A percentile compares a stretch with the other conserved stretches of the same genome.
Conservation (phyloP, 2,888 invertebrate species). For the Bellardia pandia region DNA sequence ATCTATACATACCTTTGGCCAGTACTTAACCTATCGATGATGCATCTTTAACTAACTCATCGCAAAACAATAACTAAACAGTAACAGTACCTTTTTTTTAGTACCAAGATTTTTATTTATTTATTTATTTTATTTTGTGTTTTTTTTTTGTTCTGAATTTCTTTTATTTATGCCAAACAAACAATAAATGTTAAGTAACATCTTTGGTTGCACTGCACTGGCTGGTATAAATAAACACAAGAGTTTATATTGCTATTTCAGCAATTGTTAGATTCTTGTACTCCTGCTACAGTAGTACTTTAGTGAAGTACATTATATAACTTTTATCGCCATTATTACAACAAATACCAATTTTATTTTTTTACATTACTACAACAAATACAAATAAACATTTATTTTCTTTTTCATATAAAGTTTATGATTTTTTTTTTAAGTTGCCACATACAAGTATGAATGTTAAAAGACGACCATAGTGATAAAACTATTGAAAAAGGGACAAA, state of each 20-base stretch:
- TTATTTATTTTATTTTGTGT: not conserved
- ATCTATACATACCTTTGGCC: constrained; percentile 30
- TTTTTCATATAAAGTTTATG: not conserved
- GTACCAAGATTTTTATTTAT: not conserved
- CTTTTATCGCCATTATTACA: constrained; percentile 32
- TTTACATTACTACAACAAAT: constrained; percentile 13
- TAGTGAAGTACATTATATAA: constrained; percentile 51
- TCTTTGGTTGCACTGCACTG: constrained; percentile 33
- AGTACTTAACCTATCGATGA: constrained; percentile 62
- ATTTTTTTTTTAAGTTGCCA: not conserved
- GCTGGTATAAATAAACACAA: not conserved
- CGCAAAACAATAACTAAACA: constrained; percentile 56
- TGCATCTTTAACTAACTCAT: constrained; percentile 56
- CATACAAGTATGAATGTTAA: not conserved
- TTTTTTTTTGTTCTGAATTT: constrained; percentile 19
- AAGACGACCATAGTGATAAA: constrained; percentile 5
- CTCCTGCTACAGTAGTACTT: constrained; percentile 40
- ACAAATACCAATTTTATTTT: constrained; percentile 12
- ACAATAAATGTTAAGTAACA: constrained; percentile 60
- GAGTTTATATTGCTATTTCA: too few relatives aligned
- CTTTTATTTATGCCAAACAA: constrained; percentile 12
- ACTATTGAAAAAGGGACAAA: constrained; percentile 7
- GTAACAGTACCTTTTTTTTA: constrained; percentile 44
- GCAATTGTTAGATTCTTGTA: constrained; percentile 7
- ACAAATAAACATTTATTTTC: not conserved